Conservation (phyloP, 92 coral and sea anemone genomes). For the Zoanthus sociatus region DNA sequence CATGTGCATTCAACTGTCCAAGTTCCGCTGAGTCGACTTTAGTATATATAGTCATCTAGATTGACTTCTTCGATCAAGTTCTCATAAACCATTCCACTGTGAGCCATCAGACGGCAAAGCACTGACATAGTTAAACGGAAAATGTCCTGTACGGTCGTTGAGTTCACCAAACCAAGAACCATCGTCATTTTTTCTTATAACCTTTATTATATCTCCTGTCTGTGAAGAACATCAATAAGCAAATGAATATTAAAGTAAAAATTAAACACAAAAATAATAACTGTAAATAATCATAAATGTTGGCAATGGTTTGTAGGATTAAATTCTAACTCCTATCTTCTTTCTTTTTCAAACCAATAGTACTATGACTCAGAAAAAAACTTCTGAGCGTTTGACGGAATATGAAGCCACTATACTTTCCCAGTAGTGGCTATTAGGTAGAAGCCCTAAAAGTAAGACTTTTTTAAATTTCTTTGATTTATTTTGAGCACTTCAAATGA, state of each 20-base stretch:
- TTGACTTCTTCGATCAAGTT: not conserved
- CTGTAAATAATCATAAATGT: not conserved
- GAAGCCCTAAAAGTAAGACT: too few species aligned
- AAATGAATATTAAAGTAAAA: not conserved
- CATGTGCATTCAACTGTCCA: slow-evolving; percentile 30
- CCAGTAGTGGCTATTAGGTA: too few species aligned
- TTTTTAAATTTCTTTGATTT: too few species aligned
- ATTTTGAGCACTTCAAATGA: too few species aligned
- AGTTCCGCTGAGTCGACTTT: not conserved
- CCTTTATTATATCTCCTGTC: slow-evolving; percentile 92
- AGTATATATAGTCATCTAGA: slow-evolving; percentile 3
- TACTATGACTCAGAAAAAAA: too few species aligned
- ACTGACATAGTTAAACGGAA: slow-evolving; percentile 83
- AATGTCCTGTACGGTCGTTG: slow-evolving; percentile 85
- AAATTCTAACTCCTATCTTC: too few species aligned
- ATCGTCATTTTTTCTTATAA: slow-evolving; percentile 85
- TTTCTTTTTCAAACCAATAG: too few species aligned
- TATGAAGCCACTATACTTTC: too few species aligned
- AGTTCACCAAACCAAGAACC: slow-evolving; percentile 97
- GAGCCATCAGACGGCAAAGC: slow-evolving; percentile 27
- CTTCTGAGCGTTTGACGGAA: too few species aligned
- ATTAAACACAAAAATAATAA: too few species aligned
- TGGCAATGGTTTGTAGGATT: too few species aligned
- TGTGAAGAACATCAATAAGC: slow-evolving; percentile 43
- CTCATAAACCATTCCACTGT: slow-evolving; percentile 50